These are phyloP conservation scores for Dendroctonus valens DNA, from an alignment of 1,140 invertebrate genomes.

Conservation along the genomic window DNA sequence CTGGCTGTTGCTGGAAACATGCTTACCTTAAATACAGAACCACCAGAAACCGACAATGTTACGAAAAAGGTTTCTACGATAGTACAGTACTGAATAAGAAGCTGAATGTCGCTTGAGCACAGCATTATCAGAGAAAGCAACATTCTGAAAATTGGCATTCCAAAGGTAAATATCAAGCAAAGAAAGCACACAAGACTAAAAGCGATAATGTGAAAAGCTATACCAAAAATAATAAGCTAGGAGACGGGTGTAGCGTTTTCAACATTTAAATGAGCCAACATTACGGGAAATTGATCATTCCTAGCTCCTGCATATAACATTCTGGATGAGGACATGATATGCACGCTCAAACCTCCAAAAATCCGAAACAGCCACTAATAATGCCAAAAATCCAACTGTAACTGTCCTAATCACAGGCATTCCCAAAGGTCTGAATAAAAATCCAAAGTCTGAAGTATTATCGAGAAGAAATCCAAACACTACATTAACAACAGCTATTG, in stretches of 20 bases:
- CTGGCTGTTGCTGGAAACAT: neutral
- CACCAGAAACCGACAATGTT: constrained; percentile 81
- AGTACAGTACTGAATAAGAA: constrained; percentile 90
- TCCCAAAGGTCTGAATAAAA: constrained; percentile 73
- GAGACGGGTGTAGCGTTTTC: constrained; percentile 76
- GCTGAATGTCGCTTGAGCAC: constrained; percentile 79
- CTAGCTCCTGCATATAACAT: constrained; percentile 90
- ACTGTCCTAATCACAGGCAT: constrained; percentile 66
- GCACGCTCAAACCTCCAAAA: constrained; percentile 84
- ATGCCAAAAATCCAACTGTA: constrained; percentile 78
- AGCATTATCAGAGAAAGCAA: constrained; percentile 85
- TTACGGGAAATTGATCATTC: constrained; percentile 83
- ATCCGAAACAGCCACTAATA: constrained; percentile 82
- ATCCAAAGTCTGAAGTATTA: constrained; percentile 8
- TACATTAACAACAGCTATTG: constrained; percentile 86
- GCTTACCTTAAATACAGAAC: constrained; percentile 74
- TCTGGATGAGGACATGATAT: constrained; percentile 86
- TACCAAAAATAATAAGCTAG: constrained; percentile 84
- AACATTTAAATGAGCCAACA: constrained; percentile 84
- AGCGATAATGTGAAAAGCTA: constrained; percentile 39
- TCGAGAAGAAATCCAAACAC: neutral
- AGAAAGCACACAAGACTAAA: neutral
- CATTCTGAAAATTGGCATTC: constrained; percentile 57
- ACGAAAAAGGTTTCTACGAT: constrained; percentile 94
- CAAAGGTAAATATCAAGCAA: neutral